Evolutionary conservation across 2,113 vertebrate species (phyloP).

Genomic region (Cryptomyrus ogoouensis): DNA sequence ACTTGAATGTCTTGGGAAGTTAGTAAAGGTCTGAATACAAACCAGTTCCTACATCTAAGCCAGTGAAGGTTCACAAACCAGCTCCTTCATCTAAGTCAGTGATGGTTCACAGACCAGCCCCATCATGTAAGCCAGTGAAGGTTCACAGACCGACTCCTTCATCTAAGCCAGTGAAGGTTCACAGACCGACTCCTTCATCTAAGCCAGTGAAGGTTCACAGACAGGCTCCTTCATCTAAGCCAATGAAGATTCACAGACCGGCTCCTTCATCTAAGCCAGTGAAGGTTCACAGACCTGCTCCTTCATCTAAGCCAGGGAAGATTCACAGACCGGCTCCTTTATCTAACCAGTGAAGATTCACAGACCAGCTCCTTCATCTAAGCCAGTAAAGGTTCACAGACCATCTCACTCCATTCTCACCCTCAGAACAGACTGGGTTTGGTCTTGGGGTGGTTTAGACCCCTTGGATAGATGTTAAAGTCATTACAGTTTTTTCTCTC

Average conservation of each 20-base stretch:
- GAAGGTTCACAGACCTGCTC: neutral
- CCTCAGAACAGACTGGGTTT: neutral
- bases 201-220: too few relatives aligned
- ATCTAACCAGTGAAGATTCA: neutral
- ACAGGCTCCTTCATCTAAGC: too few relatives aligned
- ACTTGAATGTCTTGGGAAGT: neutral
- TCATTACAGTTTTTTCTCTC: neutral
- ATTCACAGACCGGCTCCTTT: neutral
- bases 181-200: too few relatives aligned
- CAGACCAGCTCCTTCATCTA: too few relatives aligned
- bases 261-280: too few relatives aligned
- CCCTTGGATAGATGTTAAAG: neutral
- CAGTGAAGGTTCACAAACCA: neutral
- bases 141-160: too few relatives aligned
- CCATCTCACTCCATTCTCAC: neutral
- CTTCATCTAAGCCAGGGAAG: neutral
- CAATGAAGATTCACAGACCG: too few relatives aligned
- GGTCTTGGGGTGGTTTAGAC: neutral
- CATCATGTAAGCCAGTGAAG: too few relatives aligned
- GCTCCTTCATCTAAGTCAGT: too few relatives aligned
- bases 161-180: too few relatives aligned
- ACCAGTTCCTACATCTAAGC: neutral
- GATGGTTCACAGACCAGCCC: too few relatives aligned
- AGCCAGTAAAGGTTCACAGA: neutral
- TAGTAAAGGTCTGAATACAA: neutral